A percentile compares a stretch with the other conserved stretches of the same genome.
These are phyloP conservation scores for Alentia gelatinosa DNA, from an alignment of 2,888 invertebrate species.

Conservation along the genomic window DNA sequence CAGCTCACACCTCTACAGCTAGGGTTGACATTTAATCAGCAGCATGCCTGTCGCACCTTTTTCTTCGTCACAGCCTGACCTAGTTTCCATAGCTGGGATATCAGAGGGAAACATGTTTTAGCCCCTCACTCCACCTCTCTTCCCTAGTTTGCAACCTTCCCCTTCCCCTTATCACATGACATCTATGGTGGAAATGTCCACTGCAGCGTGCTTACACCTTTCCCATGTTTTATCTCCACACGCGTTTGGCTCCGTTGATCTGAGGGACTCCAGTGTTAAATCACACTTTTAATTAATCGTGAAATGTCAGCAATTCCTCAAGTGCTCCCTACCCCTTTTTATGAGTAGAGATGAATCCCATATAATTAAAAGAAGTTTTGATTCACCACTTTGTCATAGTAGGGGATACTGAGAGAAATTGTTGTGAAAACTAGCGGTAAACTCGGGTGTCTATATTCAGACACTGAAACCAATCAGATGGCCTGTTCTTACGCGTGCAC, in stretches of 20 bases:
- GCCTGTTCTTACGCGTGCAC: not conserved
- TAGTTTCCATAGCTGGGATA: not conserved
- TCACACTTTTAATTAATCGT: not conserved
- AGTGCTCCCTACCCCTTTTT: not conserved
- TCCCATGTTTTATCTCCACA: not conserved
- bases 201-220: not conserved
- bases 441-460: not conserved
- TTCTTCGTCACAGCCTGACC: not conserved
- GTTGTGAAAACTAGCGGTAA: too few species aligned
- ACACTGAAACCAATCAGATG: not conserved
- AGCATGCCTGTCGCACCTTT: not conserved
- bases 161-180: not conserved
- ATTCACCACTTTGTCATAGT: not conserved
- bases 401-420: not conserved
- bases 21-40: conserved; percentile 3
- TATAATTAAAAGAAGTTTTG: conserved; percentile 1
- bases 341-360: not conserved
- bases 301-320: not conserved
- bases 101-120: not conserved
- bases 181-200: too few species aligned
- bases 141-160: not conserved
- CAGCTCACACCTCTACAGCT: not conserved
- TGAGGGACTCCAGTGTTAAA: not conserved
- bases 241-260: not conserved
- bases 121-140: not conserved